phyloP scores from a whole-genome alignment of 2,797 vertebrate species.

The Enteromius unitaeniatus region DNA sequence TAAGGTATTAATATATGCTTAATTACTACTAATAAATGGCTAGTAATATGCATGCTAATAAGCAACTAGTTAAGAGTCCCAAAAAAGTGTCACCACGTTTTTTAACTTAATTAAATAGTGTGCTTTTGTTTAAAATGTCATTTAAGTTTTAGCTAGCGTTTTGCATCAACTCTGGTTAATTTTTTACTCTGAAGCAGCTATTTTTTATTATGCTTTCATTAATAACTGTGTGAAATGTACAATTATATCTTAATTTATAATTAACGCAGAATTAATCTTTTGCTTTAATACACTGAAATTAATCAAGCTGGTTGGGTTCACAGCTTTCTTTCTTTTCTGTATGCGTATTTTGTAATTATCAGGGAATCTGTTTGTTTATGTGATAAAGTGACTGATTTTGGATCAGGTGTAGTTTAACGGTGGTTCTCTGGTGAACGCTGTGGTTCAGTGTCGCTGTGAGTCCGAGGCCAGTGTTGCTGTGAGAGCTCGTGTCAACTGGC shows the following conservation, averaged over 20 bases:
- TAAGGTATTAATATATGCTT: too few species aligned
- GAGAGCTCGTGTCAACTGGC: constrained; percentile 78
- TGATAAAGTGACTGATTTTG: background rate
- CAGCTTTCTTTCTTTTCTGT: background rate
- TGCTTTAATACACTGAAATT: constrained; percentile 46
- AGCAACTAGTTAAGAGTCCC: too few species aligned
- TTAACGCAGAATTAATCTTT: constrained; percentile 35
- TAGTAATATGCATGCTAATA: too few species aligned
- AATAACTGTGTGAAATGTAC: constrained; percentile 24
- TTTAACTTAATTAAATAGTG: background rate
- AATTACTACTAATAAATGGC: too few species aligned
- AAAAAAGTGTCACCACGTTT: too few species aligned
- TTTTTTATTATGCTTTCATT: constrained; percentile 6
- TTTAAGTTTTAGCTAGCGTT: background rate
- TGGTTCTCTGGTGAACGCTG: background rate
- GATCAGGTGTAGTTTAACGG: background rate
- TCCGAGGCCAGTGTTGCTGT: constrained; percentile 64
- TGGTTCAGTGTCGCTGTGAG: constrained; percentile 27
- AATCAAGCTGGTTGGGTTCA: background rate
- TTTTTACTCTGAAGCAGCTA: background rate
- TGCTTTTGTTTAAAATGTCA: background rate
- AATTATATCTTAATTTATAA: constrained; percentile 36
- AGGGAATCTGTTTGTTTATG: constrained; percentile 2
- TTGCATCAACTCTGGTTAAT: background rate
- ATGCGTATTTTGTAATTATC: background rate